Percentiles rank a stretch among this genome's conserved stretches.
These are phyloP conservation scores for Achatina immaculata DNA, from an alignment of 1,140 invertebrate genomes.

Conservation along the genomic window DNA sequence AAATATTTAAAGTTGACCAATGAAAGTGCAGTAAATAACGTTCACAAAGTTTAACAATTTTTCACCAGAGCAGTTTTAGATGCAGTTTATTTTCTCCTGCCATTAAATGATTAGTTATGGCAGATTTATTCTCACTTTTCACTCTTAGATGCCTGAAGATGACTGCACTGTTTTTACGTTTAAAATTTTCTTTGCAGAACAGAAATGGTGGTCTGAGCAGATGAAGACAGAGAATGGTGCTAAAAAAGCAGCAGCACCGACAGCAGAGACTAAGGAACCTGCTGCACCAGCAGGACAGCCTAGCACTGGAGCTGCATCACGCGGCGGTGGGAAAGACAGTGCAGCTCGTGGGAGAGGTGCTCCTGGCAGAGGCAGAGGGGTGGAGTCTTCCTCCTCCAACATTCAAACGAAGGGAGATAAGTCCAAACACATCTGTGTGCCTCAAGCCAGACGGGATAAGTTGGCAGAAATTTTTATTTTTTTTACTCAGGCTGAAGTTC, in stretches of 20 bases:
- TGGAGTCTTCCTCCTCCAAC: conserved; percentile 9
- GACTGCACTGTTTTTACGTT: too few relatives aligned
- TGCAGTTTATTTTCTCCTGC: too few relatives aligned
- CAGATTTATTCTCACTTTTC: too few relatives aligned
- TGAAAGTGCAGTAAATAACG: too few relatives aligned
- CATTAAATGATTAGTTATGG: too few relatives aligned
- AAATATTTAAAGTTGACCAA: too few relatives aligned
- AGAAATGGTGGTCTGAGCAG: conserved; percentile 64
- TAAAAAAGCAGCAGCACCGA: conserved; percentile 44
- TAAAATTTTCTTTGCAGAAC: conserved; percentile 50
- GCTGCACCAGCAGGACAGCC: conserved; percentile 42
- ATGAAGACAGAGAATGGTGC: conserved; percentile 54
- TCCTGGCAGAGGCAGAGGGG: conserved; percentile 35
- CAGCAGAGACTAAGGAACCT: conserved; percentile 39
- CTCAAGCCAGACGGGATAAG: conserved; percentile 18
- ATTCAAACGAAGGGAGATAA: conserved; percentile 45
- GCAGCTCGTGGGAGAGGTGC: conserved; percentile 31
- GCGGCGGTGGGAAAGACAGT: conserved; percentile 48
- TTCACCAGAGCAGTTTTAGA: too few relatives aligned
- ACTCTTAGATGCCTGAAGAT: too few relatives aligned
- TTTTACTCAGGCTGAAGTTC: background rate
- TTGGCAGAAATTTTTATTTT: too few relatives aligned
- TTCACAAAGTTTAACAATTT: too few relatives aligned
- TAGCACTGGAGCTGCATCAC: conserved; percentile 46
- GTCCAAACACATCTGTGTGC: conserved; percentile 26